A percentile compares a stretch with the other conserved stretches of the same genome.
Evolutionary conservation across 2,113 vertebrate genomes (phyloP).

Genomic region (Heloderma charlesbogerti): DNA sequence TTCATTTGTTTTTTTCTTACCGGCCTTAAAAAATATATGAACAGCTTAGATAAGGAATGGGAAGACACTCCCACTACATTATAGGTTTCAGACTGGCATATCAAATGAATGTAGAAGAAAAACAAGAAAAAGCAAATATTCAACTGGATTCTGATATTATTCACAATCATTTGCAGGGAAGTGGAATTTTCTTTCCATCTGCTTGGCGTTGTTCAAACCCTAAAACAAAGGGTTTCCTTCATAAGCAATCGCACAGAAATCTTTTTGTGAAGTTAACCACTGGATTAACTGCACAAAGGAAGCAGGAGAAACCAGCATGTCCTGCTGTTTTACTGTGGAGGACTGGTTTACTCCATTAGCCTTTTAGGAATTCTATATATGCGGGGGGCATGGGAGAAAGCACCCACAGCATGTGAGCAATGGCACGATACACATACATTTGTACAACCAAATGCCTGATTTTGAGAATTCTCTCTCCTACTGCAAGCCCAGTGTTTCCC

Average conservation of each 20-base stretch:
- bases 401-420: not conserved
- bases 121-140: not conserved
- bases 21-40: conserved; percentile 66
- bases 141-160: not conserved
- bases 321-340: not conserved
- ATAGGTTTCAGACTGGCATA: not conserved
- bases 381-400: not conserved
- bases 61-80: not conserved
- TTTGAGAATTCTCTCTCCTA: not conserved
- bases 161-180: not conserved
- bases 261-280: not conserved
- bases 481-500: not conserved
- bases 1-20: conserved; percentile 83
- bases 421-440: not conserved
- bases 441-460: not conserved
- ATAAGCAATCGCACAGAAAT: not conserved
- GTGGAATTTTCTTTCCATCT: not conserved
- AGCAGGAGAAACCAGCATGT: not conserved
- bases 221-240: not conserved
- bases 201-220: not conserved
- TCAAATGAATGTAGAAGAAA: not conserved
- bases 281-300: not conserved
- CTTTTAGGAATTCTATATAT: not conserved
- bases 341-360: not conserved
- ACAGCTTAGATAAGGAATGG: conserved; percentile 27